Percentiles rank a stretch among this genome's conserved stretches.
These are phyloP conservation scores for Itoplectis maculator DNA, from an alignment of 2,888 invertebrate genomes.

Conservation along the genomic window DNA sequence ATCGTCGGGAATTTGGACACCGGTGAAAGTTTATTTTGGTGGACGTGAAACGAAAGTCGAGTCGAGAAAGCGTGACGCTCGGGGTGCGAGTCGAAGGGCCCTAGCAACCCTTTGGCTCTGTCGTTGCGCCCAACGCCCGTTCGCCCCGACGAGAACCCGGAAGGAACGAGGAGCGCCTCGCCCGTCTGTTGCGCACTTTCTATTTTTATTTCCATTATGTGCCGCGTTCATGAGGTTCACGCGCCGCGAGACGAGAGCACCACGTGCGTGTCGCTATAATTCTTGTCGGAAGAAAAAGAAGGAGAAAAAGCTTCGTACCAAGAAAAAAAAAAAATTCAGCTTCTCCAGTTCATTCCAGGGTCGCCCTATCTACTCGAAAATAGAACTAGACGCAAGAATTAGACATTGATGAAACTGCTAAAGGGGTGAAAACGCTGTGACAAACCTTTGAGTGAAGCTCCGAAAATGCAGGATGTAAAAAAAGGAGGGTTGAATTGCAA, in stretches of 20 bases:
- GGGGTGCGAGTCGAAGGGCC: constrained; percentile 33
- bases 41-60: no score
- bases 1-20: background rate
- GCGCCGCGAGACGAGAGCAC: constrained; percentile 10
- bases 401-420: constrained; percentile 47
- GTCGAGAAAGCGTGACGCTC: constrained; percentile 49
- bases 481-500: no score
- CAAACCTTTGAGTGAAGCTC: constrained; percentile 10
- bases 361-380: constrained; percentile 40
- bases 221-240: constrained; percentile 15
- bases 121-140: background rate
- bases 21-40: constrained; percentile 23
- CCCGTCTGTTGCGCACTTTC: constrained; percentile 59
- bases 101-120: constrained; percentile 52
- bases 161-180: constrained; percentile 36
- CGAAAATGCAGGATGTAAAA: constrained; percentile 4
- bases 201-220: constrained; percentile 46
- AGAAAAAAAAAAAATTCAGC: constrained; percentile 27
- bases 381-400: constrained; percentile 48
- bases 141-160: constrained; percentile 39
- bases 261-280: constrained; percentile 56
- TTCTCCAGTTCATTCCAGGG: no score
- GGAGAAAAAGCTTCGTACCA: background rate
- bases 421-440: constrained; percentile 41
- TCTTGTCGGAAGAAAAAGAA: constrained; percentile 26